Evolutionary conservation across 2,797 vertebrate species (phyloP), one percentile per base, ranked within the genome.

Genomic region (Sphaeramia orbicularis): DNA sequence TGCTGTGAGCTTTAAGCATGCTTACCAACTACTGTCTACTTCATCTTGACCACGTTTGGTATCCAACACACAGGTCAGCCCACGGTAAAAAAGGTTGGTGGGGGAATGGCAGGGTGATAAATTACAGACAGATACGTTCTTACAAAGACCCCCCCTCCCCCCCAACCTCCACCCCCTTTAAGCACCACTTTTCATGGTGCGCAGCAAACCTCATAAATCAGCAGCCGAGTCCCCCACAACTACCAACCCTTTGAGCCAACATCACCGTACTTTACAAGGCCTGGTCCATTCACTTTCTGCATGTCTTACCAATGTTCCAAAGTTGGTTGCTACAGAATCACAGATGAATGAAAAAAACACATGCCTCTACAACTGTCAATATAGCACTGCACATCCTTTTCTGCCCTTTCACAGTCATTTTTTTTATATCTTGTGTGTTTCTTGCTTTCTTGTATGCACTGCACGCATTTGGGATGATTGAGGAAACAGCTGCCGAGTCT

Each of bases 131-230:
- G 86, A 88, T 89, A 85, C 69, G 89, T 90, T 91, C 85, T 82
- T 87, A 89, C 87, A 92, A 90, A 90, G 79, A 2, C 32, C 32
- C 32, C 32, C 7, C n/a, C 19, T 21, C 19, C 27, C 7, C 4
- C 27, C 27, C 5, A 30, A 30, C 75, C 74, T 70, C 77, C 24
- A n/a, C 65, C 68, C 74, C 63, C 65, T 44, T 54, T 4, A 1
- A 84, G 69, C 73, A 15, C 68, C 58, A 54, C 78, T 75, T 89
- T 85, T 86, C 76, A 81, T 61, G 74, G 72, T 43, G 52, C 19
- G 59, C 35, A 45, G 80, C 62, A 76, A 76, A 89, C 74, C 86
- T 80, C 84, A 92, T 94, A 93, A 93, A 94, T 95, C 93, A 93
- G 76, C 13, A 15, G 48, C 43, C 1, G 40, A 67, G 65, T 77